Evolutionary conservation across 2,888 invertebrate genomes (phyloP).

Genomic region (Lutraria lutraria): DNA sequence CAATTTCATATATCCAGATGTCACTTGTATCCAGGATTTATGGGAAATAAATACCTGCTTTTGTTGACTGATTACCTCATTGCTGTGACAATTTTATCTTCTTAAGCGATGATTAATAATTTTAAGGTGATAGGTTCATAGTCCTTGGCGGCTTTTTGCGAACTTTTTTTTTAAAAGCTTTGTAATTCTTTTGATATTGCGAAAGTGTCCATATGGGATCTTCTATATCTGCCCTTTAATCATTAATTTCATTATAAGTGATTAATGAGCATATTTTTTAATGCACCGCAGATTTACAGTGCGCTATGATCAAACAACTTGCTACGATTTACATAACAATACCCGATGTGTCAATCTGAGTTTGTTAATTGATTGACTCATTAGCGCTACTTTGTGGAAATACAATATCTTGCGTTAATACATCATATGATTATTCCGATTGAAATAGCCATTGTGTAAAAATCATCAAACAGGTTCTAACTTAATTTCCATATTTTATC

Average conservation of each 20-base stretch:
- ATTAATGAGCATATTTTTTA: constrained; percentile 9
- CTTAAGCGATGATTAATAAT: constrained; percentile 22
- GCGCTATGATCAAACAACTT: background rate
- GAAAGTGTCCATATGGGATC: background rate
- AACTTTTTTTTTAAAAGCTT: background rate
- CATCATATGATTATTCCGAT: background rate
- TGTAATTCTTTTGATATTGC: constrained; percentile 6
- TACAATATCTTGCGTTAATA: background rate
- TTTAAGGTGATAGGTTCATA: background rate
- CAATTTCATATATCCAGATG: constrained; percentile 26
- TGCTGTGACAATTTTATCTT: constrained; percentile 29
- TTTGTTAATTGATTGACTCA: background rate
- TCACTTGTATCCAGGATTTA: constrained; percentile 43
- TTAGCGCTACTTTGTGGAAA: background rate
- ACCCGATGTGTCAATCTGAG: background rate
- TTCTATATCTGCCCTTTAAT: background rate
- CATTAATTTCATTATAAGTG: background rate
- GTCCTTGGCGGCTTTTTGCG: background rate
- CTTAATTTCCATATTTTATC: background rate
- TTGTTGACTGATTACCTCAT: background rate
- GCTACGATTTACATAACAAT: constrained; percentile 7
- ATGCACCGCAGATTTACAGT: background rate
- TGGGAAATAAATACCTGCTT: constrained; percentile 47
- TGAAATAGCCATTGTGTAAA: background rate
- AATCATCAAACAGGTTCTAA: background rate